Evolutionary conservation across 2,888 invertebrate species (phyloP).

Genomic region (Coremacera marginata): DNA sequence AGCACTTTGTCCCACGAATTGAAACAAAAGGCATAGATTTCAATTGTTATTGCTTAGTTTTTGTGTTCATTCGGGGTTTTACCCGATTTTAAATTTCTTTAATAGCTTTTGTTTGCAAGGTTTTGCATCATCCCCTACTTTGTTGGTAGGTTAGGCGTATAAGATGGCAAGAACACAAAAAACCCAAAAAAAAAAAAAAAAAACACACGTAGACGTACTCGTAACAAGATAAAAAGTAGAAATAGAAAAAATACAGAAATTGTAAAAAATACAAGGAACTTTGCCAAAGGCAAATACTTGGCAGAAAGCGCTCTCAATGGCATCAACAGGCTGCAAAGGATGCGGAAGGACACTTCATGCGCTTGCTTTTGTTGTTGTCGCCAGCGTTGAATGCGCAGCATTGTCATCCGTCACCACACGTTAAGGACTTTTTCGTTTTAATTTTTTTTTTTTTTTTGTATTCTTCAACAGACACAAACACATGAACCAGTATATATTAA

Average conservation of each 20-base stretch:
- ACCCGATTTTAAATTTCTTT: constrained; percentile 4
- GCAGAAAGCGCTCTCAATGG: constrained; percentile 28
- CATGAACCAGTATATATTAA: background rate
- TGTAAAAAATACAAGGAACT: background rate
- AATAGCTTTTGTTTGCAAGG: background rate
- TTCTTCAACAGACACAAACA: background rate
- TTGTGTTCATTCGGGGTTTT: constrained; percentile 24
- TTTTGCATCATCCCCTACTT: background rate
- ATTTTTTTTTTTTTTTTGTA: background rate
- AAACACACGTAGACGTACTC: background rate
- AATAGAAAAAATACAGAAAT: background rate
- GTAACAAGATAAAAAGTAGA: background rate
- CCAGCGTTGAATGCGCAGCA: background rate
- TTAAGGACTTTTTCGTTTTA: background rate
- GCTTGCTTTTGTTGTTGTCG: constrained; percentile 15
- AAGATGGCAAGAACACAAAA: background rate
- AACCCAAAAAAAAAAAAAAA: background rate
- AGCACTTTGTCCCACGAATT: constrained; percentile 36
- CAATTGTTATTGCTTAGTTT: constrained; percentile 54
- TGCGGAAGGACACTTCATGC: constrained; percentile 39
- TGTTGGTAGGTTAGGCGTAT: background rate
- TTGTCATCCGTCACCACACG: constrained; percentile 26
- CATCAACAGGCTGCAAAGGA: constrained; percentile 48
- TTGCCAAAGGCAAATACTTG: constrained; percentile 39
- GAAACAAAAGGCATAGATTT: constrained; percentile 61